These are phyloP conservation scores for Pyrgilauda ruficollis DNA, from an alignment of 2,113 vertebrate species.

Conservation along the genomic window DNA sequence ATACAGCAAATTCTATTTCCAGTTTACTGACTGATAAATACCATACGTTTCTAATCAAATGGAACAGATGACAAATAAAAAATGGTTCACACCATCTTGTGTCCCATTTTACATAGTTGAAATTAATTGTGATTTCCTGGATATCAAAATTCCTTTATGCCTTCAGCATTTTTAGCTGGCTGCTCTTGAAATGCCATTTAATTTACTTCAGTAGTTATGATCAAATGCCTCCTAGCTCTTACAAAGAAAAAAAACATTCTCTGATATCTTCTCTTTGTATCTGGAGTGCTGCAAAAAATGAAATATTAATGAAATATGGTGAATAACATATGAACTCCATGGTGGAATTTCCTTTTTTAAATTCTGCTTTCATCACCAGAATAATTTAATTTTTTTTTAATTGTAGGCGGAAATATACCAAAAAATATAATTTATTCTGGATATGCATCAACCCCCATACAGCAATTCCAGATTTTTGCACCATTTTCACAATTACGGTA, in stretches of 20 bases:
- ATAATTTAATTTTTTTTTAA: not conserved
- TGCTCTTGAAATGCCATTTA: conserved; percentile 49
- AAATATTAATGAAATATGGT: conserved; percentile 42
- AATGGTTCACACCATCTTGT: not conserved
- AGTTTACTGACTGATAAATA: conserved; percentile 41
- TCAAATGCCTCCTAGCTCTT: conserved; percentile 43
- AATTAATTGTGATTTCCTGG: conserved; percentile 53
- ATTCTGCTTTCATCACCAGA: not conserved
- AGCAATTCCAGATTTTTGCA: not conserved
- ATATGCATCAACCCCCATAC: not conserved
- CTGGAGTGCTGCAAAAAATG: conserved; percentile 18
- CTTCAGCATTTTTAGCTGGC: conserved; percentile 37
- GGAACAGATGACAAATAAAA: conserved; percentile 53
- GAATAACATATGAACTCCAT: not conserved
- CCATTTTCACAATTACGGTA: not conserved
- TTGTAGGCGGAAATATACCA: not conserved
- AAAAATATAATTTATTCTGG: not conserved
- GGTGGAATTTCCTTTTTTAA: conserved; percentile 6
- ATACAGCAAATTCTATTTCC: conserved; percentile 30
- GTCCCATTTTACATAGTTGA: not conserved
- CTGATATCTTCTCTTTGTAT: not conserved
- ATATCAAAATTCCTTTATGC: conserved; percentile 49
- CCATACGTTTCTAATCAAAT: conserved; percentile 22
- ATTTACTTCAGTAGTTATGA: conserved; percentile 57
- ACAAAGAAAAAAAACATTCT: not conserved